Conservation (phyloP, 2,888 invertebrate genomes). For the Isotomurus palustris region DNA sequence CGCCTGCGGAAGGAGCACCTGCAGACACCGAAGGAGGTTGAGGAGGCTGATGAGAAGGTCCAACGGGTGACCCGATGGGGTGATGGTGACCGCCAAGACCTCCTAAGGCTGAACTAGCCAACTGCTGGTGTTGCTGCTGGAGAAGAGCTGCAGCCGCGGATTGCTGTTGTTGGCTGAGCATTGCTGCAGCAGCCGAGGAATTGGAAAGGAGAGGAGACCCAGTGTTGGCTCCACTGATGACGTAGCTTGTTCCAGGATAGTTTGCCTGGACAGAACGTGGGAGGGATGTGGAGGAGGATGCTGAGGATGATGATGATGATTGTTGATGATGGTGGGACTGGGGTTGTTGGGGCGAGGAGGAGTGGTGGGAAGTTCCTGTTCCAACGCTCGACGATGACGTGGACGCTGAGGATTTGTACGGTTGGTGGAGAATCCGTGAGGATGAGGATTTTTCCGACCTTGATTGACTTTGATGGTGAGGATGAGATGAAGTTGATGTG, state of each 20-base stretch:
- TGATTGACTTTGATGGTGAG: conserved; percentile 11
- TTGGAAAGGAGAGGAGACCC: too few relatives aligned
- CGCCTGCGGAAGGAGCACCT: conserved; percentile 30
- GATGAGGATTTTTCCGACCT: conserved; percentile 11
- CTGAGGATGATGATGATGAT: conserved; percentile 3
- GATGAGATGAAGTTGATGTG: conserved; percentile 7
- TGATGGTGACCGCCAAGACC: conserved; percentile 21
- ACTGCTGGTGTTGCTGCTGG: conserved; percentile 11
- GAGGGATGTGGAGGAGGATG: conserved; percentile 15
- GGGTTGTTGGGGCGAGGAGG: background rate
- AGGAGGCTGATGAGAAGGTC: conserved; percentile 12
- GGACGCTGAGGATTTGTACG: conserved; percentile 41
- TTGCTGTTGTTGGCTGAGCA: conserved; percentile 2
- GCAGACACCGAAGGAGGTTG: conserved; percentile 15
- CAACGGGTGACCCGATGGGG: conserved; percentile 21
- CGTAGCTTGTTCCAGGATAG: conserved; percentile 24
- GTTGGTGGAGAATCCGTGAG: conserved; percentile 42
- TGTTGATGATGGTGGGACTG: background rate
- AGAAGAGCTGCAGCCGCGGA: background rate
- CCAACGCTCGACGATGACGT: conserved; percentile 17
- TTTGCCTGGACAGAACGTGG: conserved; percentile 14
- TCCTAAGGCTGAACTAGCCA: background rate
- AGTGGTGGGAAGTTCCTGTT: conserved; percentile 1
- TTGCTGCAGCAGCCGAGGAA: background rate
- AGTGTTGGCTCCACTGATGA: too few relatives aligned